Base-by-base conservation (phyloP, 2,113 vertebrate species). In the Syngnathus typhle region DNA sequence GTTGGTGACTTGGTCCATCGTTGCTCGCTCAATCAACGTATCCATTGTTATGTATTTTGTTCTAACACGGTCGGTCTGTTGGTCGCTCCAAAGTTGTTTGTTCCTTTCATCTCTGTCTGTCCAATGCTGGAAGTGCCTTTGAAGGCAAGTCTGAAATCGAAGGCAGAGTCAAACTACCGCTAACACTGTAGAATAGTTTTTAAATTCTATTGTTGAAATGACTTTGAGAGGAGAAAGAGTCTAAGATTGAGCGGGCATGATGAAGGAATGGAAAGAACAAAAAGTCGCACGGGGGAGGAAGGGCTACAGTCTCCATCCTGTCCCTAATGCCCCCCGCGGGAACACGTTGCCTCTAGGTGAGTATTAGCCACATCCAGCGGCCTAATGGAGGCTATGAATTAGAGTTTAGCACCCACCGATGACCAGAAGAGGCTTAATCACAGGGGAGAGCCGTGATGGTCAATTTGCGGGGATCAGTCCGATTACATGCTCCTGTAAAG, bases 331-430 rank as follows among this genome's bases (percentile, higher is more conserved):
- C 74, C 77, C 88, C 77, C 81, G 1, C 69, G 82, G 70, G 84
- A 87, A 67, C 47, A 36, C 21, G 39, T 79, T 81, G 75, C 84
- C 75, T 8, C 81, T 89, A 87, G 90, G 90, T 93, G 89, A 90
- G 92, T 92, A 93, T 93, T 93, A 92, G 92, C 90, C 90, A 90
- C 89, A 90, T 91, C 92, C 79, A 70, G 65, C 49, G 66, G 52
- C 79, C 84, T 88, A 88, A 87, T 88, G 79, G 80, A 82, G 60
- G 59, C 49, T 74, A 80, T 80, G 60, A 86, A 88, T 85, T 75
- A 84, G 80, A 85, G 5, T 79, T 85, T 79, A 79, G 75, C 77
- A 69, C 80, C 71, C 70, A 74, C 78, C 74, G 77, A 85, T 79
- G 84, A 84, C 79, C 75, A 72, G 70, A 39, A 61, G 52, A 55